These are phyloP conservation scores for Pomacea canaliculata DNA, from an alignment of 2,888 invertebrate species.

Conservation along the genomic window DNA sequence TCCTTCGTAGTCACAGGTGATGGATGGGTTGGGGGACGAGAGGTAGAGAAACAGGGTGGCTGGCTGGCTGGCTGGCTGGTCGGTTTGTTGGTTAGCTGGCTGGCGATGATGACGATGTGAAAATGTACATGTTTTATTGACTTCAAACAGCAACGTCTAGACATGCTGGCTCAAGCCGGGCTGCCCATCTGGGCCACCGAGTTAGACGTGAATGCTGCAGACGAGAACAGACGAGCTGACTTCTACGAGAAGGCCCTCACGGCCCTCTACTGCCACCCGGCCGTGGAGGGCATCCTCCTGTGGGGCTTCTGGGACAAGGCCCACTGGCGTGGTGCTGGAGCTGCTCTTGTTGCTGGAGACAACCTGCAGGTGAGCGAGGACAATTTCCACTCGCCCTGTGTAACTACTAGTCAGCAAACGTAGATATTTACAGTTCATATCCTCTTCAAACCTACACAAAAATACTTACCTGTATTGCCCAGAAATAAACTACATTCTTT, in stretches of 20 bases:
- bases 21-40: too few relatives aligned
- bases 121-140: not conserved
- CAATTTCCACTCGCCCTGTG: not conserved
- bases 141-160: conserved; percentile 31
- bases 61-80: too few relatives aligned
- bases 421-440: too few relatives aligned
- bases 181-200: conserved; percentile 44
- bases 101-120: too few relatives aligned
- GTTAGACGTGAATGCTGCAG: conserved; percentile 28
- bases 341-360: conserved; percentile 25
- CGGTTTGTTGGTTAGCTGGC: too few relatives aligned
- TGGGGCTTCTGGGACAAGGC: conserved; percentile 16
- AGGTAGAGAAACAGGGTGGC: too few relatives aligned
- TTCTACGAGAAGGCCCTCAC: conserved; percentile 10
- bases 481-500: too few relatives aligned
- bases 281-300: conserved; percentile 1
- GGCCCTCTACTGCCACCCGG: conserved; percentile 6
- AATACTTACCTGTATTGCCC: too few relatives aligned
- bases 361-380: conserved; percentile 16
- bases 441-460: too few relatives aligned
- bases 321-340: conserved; percentile 16
- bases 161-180: conserved; percentile 37
- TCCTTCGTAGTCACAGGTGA: too few relatives aligned
- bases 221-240: conserved; percentile 36
- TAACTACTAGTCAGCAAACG: too few relatives aligned